Evolutionary conservation across 2,888 invertebrate genomes (phyloP), one percentile per base, ranked within the genome.

Genomic region (Xanthorhoe designata): DNA sequence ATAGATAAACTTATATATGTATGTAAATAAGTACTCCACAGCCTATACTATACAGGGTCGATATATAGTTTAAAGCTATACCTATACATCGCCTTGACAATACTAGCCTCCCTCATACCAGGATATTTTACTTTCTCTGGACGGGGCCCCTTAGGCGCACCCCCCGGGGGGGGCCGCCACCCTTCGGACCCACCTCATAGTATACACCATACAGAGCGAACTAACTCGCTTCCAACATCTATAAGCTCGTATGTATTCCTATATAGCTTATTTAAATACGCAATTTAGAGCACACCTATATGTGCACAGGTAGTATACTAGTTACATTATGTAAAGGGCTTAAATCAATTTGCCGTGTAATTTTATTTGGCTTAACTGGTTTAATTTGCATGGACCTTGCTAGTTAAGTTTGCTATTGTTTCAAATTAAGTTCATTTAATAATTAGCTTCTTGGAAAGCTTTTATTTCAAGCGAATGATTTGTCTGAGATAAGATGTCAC

Each of bases 101-200:
- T 93, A 90, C 91, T 92, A 91, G 92, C 91, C 91, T 86, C 91
- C 92, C 91, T 85, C 91, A 90, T 85, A 89, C 91, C 91, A 91
- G 92, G 91, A 91, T 91, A 92, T 90, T 92, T 91, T 91, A 91
- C 92, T 93, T 92, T 93, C 91, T 90, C 92, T 92, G 92, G 92
- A 90, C 92, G 91, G 84, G 87, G 82, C 90, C 92, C 91, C 89
- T 89, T 79, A 86, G 90, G 91, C 91, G 89, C 84, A 84, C 85
- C 86, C 76, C 82, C 75, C 13, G 79, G 77, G 74, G 75, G 75
- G 71, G 73, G 76, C 70, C 79, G 64, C 73, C 78, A 81, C 72
- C 81, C 81, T 81, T 73, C 75, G 76, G 81, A 82, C 85, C 87
- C 87, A 84, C 90, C 91, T 88, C 82, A 88, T 90, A 91, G 85